Conservation (phyloP, 1,140 invertebrate genomes). For the Ectropis grisescens region DNA sequence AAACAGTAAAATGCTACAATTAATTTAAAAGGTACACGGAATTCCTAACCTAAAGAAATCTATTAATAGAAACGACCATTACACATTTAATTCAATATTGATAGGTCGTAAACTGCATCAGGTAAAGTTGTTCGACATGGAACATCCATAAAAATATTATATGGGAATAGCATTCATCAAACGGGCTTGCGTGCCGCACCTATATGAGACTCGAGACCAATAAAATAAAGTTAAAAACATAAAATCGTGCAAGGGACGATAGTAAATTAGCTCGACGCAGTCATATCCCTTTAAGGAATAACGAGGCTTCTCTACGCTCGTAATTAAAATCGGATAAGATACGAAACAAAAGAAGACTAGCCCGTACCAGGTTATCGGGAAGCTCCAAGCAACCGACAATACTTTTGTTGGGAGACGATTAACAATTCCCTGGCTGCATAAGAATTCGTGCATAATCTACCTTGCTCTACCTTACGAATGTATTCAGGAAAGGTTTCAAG, state of each 20-base stretch:
- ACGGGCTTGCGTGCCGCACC: constrained; percentile 1
- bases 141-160: constrained; percentile 7
- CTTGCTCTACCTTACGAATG: too few relatives aligned
- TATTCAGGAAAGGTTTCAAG: constrained; percentile 16
- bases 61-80: constrained; percentile 2
- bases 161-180: neutral
- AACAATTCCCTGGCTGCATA: too few relatives aligned
- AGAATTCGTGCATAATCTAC: too few relatives aligned
- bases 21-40: too few relatives aligned
- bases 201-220: constrained; percentile 13
- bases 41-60: too few relatives aligned
- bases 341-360: constrained; percentile 53
- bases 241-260: constrained; percentile 40
- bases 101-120: too few relatives aligned
- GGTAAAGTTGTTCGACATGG: too few relatives aligned
- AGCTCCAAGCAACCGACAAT: neutral
- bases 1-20: constrained; percentile 20
- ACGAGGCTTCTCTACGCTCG: constrained; percentile 57
- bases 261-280: constrained; percentile 45
- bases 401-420: too few relatives aligned
- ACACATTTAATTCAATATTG: neutral
- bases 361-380: constrained; percentile 32
- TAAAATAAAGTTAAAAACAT: constrained; percentile 44
- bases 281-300: constrained; percentile 59
- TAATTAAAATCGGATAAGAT: constrained; percentile 69